Conservation (phyloP, 2,113 vertebrate species). For the Elephas maximus region DNA sequence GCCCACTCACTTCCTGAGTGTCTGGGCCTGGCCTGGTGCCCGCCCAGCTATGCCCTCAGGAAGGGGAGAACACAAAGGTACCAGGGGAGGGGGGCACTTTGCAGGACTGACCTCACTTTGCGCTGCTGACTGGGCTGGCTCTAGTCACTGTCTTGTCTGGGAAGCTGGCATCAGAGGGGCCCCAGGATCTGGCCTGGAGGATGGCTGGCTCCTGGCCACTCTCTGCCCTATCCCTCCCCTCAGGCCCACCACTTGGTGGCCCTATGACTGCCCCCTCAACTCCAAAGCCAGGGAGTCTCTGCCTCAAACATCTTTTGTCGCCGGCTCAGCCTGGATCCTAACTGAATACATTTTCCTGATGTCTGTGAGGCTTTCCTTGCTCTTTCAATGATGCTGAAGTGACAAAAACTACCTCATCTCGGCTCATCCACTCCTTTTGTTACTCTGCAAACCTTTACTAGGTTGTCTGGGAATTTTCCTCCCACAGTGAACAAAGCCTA, state of each 20-base stretch:
- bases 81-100: too few relatives aligned
- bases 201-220: background rate
- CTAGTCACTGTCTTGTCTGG: background rate
- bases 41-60: background rate
- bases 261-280: too few relatives aligned
- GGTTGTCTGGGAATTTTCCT: background rate
- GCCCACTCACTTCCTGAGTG: background rate
- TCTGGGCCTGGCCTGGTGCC: rapidly evolving
- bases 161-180: background rate
- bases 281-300: background rate
- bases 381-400: rapidly evolving
- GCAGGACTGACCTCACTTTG: background rate
- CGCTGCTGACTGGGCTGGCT: background rate
- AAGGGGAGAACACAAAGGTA: background rate
- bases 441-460: background rate
- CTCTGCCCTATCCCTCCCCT: too few relatives aligned
- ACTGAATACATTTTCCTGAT: rapidly evolving
- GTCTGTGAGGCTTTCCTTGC: rapidly evolving
- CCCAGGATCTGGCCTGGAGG: background rate
- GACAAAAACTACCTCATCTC: background rate
- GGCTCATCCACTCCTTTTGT: too few relatives aligned
- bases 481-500: background rate
- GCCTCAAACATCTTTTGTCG: background rate
- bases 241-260: background rate
- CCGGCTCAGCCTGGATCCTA: background rate